A percentile compares a stretch with the other conserved stretches of the same genome.
These are phyloP conservation scores for Syrrhaptes paradoxus DNA, from an alignment of 2,113 vertebrate genomes.

Conservation along the genomic window DNA sequence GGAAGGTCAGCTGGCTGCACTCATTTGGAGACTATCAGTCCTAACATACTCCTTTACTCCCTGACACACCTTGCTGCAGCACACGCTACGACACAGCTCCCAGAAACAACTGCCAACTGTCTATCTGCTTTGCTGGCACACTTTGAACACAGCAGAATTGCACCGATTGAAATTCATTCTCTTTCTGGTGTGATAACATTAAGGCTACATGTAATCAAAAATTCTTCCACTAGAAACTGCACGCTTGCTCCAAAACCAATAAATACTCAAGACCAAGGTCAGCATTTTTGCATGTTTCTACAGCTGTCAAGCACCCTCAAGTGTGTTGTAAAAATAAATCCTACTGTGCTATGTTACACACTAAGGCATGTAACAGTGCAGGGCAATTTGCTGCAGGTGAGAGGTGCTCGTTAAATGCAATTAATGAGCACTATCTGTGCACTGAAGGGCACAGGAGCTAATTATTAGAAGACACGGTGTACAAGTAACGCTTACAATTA, in stretches of 20 bases:
- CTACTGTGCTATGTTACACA: not conserved
- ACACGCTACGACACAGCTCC: too few relatives aligned
- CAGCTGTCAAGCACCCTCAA: not conserved
- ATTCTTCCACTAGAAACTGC: not conserved
- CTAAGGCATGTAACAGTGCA: not conserved
- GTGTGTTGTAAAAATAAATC: not conserved
- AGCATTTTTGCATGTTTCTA: not conserved
- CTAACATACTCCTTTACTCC: not conserved
- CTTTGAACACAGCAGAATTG: not conserved
- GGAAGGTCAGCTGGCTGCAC: not conserved
- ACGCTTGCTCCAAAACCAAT: not conserved
- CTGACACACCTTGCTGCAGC: not conserved
- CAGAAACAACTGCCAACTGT: not conserved
- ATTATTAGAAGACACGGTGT: not conserved
- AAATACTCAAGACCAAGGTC: not conserved
- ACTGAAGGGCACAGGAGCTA: not conserved
- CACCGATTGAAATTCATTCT: not conserved
- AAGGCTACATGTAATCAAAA: not conserved
- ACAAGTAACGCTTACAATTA: not conserved
- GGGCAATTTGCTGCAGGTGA: not conserved
- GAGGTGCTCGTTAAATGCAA: not conserved
- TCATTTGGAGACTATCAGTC: not conserved
- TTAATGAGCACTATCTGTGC: not conserved
- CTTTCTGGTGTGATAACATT: not conserved
- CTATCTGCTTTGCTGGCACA: not conserved